Evolutionary conservation across 2,888 invertebrate species (phyloP), one percentile per base, ranked within the genome.

Genomic region (Agelastica alni): DNA sequence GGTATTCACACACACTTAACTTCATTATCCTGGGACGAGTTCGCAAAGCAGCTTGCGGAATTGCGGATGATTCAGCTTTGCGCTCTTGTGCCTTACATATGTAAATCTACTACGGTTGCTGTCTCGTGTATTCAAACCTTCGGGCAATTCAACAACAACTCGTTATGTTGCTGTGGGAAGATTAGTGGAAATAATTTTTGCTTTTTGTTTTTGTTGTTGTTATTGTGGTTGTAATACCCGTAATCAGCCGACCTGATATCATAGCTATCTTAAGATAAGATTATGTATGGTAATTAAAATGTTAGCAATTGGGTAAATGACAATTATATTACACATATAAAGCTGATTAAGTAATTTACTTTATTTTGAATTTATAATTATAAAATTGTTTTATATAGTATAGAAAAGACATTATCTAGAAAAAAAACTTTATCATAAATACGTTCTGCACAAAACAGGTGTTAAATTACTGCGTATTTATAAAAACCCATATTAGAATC

Each of bases 31-130:
- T 10, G 12, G 36, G 16, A 12, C 16, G 9, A 47, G 36, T 47
- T 26, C 36, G 37, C 17, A 44, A 45, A 45, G 43, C 53, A 53
- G 43, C 48, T 42, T 34, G 53, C 43, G 30, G 42, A 34, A 42
- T 42, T 34, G 53, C 43, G 30, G 42, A 34, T 51, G 36, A 53
- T 28, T 37, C 43, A 16, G 30, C 32, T 54, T 45, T 45, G 34
- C 37, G 28, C 36, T 28, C 20, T 39, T 36, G 36, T 22, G 36
- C 39, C 45, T 26, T 37, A 53, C 49, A 54, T 44, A 54, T 54
- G 54, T 32, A 54, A 54, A 54, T 54, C 9, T 10, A 20, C 42
- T 22, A 14, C 22, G 28, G n/a, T 22, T n/a, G 42, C 9, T 28
- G 42, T 12, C 46, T 52, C 39, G 31, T 37, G 39, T 45, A 37